Conservation (phyloP, 1,140 invertebrate genomes). For the Orchestia grillus region DNA sequence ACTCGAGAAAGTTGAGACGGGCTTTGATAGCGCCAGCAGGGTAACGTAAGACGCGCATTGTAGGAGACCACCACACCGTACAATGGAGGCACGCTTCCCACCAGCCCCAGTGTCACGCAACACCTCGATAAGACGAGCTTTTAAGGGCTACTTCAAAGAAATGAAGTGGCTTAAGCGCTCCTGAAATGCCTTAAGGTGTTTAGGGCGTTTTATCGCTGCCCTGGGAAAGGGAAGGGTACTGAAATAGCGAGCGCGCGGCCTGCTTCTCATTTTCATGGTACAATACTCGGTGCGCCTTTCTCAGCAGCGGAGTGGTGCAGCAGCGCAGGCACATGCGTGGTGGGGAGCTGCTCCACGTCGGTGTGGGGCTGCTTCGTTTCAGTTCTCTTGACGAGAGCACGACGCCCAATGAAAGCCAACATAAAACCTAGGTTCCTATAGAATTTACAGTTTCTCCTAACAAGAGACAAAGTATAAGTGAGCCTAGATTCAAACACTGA, state of each 20-base stretch:
- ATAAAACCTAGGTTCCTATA: background rate
- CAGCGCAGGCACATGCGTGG: background rate
- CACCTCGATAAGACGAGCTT: background rate
- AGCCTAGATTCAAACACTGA: background rate
- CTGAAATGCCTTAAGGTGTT: background rate
- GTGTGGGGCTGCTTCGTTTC: no score
- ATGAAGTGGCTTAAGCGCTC: background rate
- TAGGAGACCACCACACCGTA: background rate
- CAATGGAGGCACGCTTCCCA: slow-evolving; percentile 4
- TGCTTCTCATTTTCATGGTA: background rate
- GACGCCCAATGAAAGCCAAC: background rate
- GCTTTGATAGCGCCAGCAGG: background rate
- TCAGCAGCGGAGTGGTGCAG: background rate
- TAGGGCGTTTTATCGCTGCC: background rate
- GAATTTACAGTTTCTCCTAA: background rate
- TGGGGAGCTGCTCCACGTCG: background rate
- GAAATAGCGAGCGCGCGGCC: background rate
- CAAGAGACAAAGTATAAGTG: background rate
- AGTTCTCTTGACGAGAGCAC: background rate
- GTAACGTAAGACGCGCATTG: background rate
- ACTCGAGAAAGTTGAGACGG: background rate
- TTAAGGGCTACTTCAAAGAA: background rate
- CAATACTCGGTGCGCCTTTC: background rate
- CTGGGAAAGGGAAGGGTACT: background rate
- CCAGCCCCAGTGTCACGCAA: background rate